Conservation (phyloP, 92 coral and sea anemone species). For the Isaurus tuberculatus region DNA sequence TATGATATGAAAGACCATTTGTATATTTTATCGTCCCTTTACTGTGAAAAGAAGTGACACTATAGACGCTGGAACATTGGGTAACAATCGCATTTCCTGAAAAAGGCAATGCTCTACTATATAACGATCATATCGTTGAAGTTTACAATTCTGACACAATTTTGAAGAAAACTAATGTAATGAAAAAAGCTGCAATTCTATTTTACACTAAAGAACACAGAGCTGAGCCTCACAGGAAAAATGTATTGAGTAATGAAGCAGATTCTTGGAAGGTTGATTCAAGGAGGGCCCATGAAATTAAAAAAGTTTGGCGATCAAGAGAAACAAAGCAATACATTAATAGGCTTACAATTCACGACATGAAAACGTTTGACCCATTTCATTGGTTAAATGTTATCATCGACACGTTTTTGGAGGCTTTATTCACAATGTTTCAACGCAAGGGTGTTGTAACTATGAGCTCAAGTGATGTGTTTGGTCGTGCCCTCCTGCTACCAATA, state of each 20-base stretch:
- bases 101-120: not conserved
- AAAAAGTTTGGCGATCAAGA: conserved; percentile 26
- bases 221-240: conserved; percentile 19
- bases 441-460: not conserved
- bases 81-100: conserved; percentile 3
- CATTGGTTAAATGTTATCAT: conserved; percentile 16
- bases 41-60: not conserved
- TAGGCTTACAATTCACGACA: conserved; percentile 13
- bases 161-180: conserved; percentile 5
- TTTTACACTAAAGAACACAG: conserved; percentile 23
- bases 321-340: conserved; percentile 7
- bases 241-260: not conserved
- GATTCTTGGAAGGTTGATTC: conserved; percentile 23
- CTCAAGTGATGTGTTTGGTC: not conserved
- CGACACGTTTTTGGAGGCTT: not conserved
- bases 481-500: not conserved
- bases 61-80: not conserved
- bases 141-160: conserved; percentile 11
- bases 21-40: too few relatives aligned
- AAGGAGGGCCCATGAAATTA: conserved; percentile 5
- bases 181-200: conserved; percentile 6
- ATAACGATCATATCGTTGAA: conserved; percentile 8
- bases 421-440: not conserved
- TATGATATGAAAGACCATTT: too few relatives aligned
- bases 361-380: conserved; percentile 7